Conservation (phyloP, 2,888 invertebrate species). For the Phengaris alcon region DNA sequence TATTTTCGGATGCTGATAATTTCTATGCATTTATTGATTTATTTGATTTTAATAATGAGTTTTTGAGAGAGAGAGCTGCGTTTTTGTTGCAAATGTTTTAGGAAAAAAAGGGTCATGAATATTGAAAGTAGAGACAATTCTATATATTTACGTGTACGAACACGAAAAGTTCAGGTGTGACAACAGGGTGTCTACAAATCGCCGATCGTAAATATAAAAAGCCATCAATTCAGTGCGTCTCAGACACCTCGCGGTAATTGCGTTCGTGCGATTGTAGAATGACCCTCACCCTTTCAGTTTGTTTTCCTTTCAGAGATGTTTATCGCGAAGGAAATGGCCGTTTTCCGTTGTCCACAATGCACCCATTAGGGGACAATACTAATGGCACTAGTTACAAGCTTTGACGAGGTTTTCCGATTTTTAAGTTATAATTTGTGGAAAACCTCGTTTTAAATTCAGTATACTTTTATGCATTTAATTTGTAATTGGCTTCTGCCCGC, state of each 20-base stretch:
- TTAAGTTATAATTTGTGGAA: slow-evolving; percentile 32
- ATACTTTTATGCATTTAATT: not conserved
- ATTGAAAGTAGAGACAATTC: too few species aligned
- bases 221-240: slow-evolving; percentile 46
- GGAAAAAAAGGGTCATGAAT: too few species aligned
- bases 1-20: not conserved
- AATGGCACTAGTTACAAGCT: slow-evolving; percentile 62
- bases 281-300: slow-evolving; percentile 70
- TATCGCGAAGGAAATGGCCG: slow-evolving; percentile 77
- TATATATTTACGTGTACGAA: too few species aligned
- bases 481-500: not conserved
- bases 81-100: too few species aligned
- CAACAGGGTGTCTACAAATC: slow-evolving; percentile 44
- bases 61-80: too few species aligned
- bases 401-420: slow-evolving; percentile 35
- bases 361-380: slow-evolving; percentile 73
- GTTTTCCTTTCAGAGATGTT: slow-evolving; percentile 73
- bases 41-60: too few species aligned
- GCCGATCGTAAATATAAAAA: slow-evolving; percentile 54
- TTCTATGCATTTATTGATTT: too few species aligned
- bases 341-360: slow-evolving; percentile 76
- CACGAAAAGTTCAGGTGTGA: not conserved
- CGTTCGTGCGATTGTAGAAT: slow-evolving; percentile 52
- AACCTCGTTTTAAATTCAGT: not conserved
- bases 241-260: slow-evolving; percentile 62